Evolutionary conservation across 2,113 vertebrate genomes (phyloP).

Genomic region (Phyllopteryx taeniolatus): DNA sequence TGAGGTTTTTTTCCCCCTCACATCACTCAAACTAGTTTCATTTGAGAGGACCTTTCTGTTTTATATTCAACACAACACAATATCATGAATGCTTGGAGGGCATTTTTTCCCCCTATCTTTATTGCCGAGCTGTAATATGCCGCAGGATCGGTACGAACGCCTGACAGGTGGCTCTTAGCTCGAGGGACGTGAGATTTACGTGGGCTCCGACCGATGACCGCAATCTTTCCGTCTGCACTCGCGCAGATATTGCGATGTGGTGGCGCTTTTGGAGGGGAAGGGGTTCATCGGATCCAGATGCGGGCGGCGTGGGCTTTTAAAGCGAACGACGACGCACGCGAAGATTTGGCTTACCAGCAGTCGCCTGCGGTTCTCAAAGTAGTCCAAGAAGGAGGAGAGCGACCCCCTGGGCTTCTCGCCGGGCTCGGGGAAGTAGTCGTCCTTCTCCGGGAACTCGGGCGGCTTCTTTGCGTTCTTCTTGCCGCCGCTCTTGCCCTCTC

Average conservation of each 20-base stretch:
- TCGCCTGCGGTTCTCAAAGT: constrained; percentile 90
- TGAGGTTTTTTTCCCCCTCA: too few relatives aligned
- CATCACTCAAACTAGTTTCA: too few relatives aligned
- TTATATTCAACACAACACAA: too few relatives aligned
- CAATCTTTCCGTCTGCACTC: neutral
- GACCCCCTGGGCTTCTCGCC: constrained; percentile 76
- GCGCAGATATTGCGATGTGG: neutral
- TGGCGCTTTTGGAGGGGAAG: neutral
- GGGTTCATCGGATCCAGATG: neutral
- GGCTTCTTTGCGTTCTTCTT: constrained; percentile 84
- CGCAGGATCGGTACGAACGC: too few relatives aligned
- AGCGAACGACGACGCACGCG: neutral
- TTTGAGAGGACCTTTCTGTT: too few relatives aligned
- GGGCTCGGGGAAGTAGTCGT: constrained; percentile 74
- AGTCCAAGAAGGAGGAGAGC: constrained; percentile 80
- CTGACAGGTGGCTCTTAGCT: too few relatives aligned
- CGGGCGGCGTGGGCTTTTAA: too few relatives aligned
- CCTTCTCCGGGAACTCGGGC: constrained; percentile 73
- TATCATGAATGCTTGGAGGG: too few relatives aligned
- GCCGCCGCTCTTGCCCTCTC: constrained; percentile 71
- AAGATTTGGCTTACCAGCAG: constrained; percentile 84
- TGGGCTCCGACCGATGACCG: too few relatives aligned
- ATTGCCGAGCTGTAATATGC: too few relatives aligned
- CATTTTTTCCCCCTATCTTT: too few relatives aligned
- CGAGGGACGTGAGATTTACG: too few relatives aligned